These are phyloP conservation scores for Sphaerophoria taeniata DNA, from an alignment of 2,888 invertebrate genomes.

Conservation along the genomic window DNA sequence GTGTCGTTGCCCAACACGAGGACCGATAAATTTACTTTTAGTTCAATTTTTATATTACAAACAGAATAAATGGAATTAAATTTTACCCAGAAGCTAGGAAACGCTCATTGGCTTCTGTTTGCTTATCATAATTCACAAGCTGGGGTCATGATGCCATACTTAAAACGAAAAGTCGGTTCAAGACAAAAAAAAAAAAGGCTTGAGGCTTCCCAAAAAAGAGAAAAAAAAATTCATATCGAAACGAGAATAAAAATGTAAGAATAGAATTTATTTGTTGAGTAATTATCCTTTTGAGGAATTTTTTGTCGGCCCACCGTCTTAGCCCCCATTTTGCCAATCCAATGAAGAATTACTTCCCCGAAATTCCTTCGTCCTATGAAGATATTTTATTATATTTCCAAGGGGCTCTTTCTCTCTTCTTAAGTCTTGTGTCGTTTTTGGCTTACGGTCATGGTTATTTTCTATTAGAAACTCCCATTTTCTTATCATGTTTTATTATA, in stretches of 20 bases:
- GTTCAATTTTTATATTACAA: conserved; percentile 58
- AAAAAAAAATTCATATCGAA: conserved; percentile 30
- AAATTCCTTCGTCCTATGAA: neutral
- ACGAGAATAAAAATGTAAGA: neutral
- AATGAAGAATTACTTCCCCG: conserved; percentile 59
- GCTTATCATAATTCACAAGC: conserved; percentile 63
- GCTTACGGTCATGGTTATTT: conserved; percentile 41
- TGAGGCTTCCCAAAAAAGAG: conserved; percentile 11
- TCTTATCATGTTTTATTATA: conserved; percentile 61
- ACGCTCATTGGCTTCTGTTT: conserved; percentile 46
- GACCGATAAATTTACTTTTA: conserved; percentile 48
- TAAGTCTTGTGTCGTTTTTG: conserved; percentile 37
- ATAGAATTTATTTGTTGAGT: conserved; percentile 69
- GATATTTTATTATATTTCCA: neutral
- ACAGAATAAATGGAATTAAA: conserved; percentile 61
- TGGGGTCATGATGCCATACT: neutral
- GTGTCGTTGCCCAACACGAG: conserved; percentile 42
- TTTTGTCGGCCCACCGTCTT: neutral
- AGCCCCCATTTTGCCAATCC: conserved; percentile 10
- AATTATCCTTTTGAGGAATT: conserved; percentile 60
- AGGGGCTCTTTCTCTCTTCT: neutral
- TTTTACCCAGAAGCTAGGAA: conserved; percentile 34
- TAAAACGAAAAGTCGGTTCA: conserved; percentile 12
- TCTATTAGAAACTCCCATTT: conserved; percentile 50
- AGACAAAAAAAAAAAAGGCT: conserved; percentile 5